Conservation (phyloP, 2,888 invertebrate genomes). For the Baccha elongata region DNA sequence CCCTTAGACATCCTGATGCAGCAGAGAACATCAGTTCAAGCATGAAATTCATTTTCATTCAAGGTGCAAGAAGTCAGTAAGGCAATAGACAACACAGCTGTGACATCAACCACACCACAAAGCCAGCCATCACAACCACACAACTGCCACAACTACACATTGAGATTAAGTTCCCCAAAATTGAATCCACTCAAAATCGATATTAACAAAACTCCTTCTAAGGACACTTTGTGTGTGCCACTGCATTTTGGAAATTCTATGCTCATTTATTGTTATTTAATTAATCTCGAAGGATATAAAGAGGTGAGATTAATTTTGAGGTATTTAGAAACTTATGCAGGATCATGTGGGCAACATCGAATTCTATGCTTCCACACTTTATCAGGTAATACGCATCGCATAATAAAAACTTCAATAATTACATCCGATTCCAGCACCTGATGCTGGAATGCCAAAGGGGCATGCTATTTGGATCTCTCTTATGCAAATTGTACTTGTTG, state of each 20-base stretch:
- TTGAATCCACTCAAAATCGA: constrained; percentile 1
- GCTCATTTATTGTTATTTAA: constrained; percentile 57
- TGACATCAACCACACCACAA: constrained; percentile 29
- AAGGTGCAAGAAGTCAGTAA: constrained; percentile 52
- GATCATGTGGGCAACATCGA: constrained; percentile 38
- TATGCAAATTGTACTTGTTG: constrained; percentile 47
- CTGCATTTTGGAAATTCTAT: neutral
- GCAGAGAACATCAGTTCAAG: constrained; percentile 40
- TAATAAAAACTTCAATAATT: constrained; percentile 50
- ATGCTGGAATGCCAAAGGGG: constrained; percentile 1
- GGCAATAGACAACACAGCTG: constrained; percentile 28
- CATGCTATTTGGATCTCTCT: constrained; percentile 4
- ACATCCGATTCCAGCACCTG: constrained; percentile 36
- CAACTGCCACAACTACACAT: neutral
- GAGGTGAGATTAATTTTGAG: constrained; percentile 49
- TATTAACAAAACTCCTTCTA: constrained; percentile 10
- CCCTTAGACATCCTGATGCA: constrained; percentile 26
- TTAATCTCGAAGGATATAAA: constrained; percentile 59
- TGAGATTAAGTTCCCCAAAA: constrained; percentile 31
- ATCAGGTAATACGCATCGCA: constrained; percentile 15
- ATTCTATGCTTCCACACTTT: constrained; percentile 8
- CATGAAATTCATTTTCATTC: constrained; percentile 60
- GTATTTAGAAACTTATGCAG: constrained; percentile 40
- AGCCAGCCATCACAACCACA: constrained; percentile 36
- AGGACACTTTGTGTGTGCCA: constrained; percentile 1